Percentiles rank a stretch among this genome's conserved stretches.
phyloP scores from a whole-genome alignment of 2,113 vertebrate genomes.

The Hyla sarda region DNA sequence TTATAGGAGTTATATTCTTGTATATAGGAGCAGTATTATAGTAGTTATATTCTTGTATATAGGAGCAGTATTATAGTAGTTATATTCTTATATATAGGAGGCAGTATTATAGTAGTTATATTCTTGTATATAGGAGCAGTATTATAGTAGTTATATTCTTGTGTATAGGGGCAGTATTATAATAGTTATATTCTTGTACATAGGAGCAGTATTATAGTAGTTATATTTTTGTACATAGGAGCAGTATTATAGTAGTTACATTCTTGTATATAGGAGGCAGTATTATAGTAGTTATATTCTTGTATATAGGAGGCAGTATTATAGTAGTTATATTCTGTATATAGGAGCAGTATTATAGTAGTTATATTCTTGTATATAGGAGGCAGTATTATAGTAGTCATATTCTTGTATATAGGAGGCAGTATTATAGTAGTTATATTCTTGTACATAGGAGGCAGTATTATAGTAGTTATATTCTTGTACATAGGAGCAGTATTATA shows the following conservation, averaged over 20 bases:
- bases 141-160: constrained; percentile 17
- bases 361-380: constrained; percentile 3
- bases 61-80: neutral
- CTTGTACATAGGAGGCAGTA: too few species aligned
- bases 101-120: constrained; percentile 8
- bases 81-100: constrained; percentile 8
- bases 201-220: neutral
- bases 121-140: neutral
- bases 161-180: neutral
- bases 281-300: too few species aligned
- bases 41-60: neutral
- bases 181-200: neutral
- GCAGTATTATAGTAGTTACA: neutral
- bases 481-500: too few species aligned
- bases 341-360: neutral
- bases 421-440: too few species aligned
- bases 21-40: neutral
- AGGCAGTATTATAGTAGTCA: too few species aligned
- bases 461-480: too few species aligned
- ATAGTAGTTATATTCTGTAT: neutral
- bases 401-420: too few species aligned
- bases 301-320: too few species aligned
- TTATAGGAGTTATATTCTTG: neutral
- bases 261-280: neutral
- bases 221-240: neutral